These are phyloP conservation scores for Tuta absoluta DNA, from an alignment of 2,888 invertebrate genomes.

Conservation along the genomic window DNA sequence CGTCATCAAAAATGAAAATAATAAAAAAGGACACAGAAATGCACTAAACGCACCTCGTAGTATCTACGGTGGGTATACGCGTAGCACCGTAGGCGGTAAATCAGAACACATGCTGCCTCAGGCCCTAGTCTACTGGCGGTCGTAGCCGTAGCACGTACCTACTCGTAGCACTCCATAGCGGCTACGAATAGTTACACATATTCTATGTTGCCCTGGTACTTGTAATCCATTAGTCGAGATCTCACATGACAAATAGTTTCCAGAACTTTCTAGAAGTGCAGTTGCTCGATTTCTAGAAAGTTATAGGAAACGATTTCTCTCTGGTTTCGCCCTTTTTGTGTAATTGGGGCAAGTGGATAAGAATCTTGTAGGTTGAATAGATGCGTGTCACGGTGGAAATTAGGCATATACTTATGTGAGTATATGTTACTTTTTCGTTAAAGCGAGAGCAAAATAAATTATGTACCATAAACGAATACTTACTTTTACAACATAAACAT, in stretches of 20 bases:
- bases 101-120: conserved; percentile 46
- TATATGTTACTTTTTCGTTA: too few species aligned
- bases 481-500: background rate
- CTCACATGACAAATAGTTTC: conserved; percentile 9
- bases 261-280: conserved; percentile 11
- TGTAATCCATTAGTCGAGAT: conserved; percentile 18
- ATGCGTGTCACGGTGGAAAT: background rate
- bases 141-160: conserved; percentile 24
- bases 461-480: too few species aligned
- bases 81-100: conserved; percentile 47
- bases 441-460: background rate
- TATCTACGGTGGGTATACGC: conserved; percentile 28
- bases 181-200: conserved; percentile 5
- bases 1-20: too few species aligned
- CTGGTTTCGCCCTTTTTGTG: background rate
- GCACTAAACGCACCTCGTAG: conserved; percentile 33
- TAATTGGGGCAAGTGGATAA: background rate
- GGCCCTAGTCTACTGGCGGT: conserved; percentile 29
- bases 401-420: too few species aligned
- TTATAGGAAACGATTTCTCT: background rate
- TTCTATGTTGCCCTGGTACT: background rate
- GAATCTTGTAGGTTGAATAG: background rate
- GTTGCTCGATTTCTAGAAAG: background rate
- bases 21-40: background rate
- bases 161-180: background rate